Evolutionary conservation across 2,797 vertebrate genomes (phyloP).

Genomic region (Huso huso): DNA sequence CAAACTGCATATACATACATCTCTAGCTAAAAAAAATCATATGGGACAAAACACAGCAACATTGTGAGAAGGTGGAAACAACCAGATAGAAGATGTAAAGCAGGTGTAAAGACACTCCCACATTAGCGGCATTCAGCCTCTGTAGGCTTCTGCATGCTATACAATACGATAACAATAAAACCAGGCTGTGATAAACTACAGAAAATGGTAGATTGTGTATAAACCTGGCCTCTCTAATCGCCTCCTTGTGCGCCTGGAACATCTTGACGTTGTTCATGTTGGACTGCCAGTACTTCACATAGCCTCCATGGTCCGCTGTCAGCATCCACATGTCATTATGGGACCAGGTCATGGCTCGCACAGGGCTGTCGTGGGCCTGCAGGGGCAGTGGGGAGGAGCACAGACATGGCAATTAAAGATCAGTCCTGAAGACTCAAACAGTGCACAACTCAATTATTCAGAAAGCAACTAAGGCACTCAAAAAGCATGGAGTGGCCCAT

Average conservation of each 20-base stretch:
- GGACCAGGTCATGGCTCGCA: slow-evolving; percentile 98
- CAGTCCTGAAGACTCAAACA: no score
- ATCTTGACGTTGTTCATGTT: slow-evolving; percentile 99
- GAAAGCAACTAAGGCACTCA: no score
- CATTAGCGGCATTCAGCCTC: slow-evolving; percentile 51
- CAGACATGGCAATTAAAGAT: no score
- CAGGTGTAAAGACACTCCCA: slow-evolving; percentile 59
- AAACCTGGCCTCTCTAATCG: slow-evolving; percentile 99
- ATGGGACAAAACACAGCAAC: slow-evolving; percentile 62
- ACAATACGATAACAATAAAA: slow-evolving; percentile 63
- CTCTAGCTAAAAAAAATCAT: slow-evolving; percentile 69
- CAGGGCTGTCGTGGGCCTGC: slow-evolving; percentile 97
- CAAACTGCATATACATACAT: slow-evolving; percentile 70
- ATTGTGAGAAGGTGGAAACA: slow-evolving; percentile 58
- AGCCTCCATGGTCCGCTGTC: slow-evolving; percentile 96
- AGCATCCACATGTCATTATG: slow-evolving; percentile 99
- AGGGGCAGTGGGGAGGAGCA: slow-evolving; percentile 26
- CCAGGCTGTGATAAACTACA: slow-evolving; percentile 80
- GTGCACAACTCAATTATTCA: no score
- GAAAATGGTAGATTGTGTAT: slow-evolving; percentile 95
- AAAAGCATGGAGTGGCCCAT: no score
- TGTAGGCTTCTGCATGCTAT: slow-evolving; percentile 59
- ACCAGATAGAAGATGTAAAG: slow-evolving; percentile 53
- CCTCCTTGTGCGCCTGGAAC: slow-evolving; percentile 99
- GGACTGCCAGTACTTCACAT: slow-evolving; percentile 99